phyloP scores from a whole-genome alignment of 2,888 invertebrate genomes.

The Taphrorychus bicolor region DNA sequence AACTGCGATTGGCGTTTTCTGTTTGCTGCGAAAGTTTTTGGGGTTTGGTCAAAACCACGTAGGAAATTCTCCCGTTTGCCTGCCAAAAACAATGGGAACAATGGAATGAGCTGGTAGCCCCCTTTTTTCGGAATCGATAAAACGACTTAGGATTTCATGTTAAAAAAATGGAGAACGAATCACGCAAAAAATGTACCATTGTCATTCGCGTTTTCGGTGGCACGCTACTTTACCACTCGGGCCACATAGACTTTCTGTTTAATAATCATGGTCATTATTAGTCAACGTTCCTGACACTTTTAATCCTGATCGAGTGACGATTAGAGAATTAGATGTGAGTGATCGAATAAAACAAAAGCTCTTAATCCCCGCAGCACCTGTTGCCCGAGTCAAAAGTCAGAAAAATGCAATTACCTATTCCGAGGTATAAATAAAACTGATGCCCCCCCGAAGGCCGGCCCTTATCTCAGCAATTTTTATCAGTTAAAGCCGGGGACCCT shows the following conservation, averaged over 20 bases:
- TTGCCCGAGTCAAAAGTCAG: too few species aligned
- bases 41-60: not conserved
- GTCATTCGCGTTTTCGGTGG: conserved; percentile 50
- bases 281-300: not conserved
- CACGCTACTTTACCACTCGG: conserved; percentile 44
- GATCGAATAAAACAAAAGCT: too few species aligned
- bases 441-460: conserved; percentile 15
- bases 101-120: not conserved
- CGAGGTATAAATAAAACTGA: conserved; percentile 1
- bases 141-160: conserved; percentile 27
- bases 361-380: too few species aligned
- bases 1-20: not conserved
- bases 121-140: conserved; percentile 10
- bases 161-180: conserved; percentile 39
- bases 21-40: not conserved
- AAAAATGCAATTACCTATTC: not conserved
- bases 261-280: not conserved
- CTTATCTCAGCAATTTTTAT: conserved; percentile 39
- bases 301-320: not conserved
- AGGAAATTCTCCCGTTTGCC: not conserved
- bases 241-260: not conserved
- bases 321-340: not conserved
- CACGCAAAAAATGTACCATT: conserved; percentile 57
- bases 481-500: conserved; percentile 33
- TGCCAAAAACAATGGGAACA: not conserved